Conservation (phyloP, 2,888 invertebrate species). For the Andrena flavipes region DNA sequence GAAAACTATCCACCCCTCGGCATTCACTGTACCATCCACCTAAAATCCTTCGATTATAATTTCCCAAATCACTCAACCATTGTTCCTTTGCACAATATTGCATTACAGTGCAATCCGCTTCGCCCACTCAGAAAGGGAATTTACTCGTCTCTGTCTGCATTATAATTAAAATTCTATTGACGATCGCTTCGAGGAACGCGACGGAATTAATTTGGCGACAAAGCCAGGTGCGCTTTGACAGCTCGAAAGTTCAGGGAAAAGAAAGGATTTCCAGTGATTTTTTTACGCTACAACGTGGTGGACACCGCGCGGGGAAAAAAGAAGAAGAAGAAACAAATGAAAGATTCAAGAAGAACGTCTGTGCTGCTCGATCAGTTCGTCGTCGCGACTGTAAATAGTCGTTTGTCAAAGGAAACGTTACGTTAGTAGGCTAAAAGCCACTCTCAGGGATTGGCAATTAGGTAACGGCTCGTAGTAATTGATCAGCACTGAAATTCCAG, state of each 20-base stretch:
- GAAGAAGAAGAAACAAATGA: conserved; percentile 9
- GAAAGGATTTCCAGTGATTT: conserved; percentile 11
- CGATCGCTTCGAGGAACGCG: background rate
- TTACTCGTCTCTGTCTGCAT: background rate
- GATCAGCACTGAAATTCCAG: conserved; percentile 63
- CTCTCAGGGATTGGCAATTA: conserved; percentile 59
- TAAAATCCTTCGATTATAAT: background rate
- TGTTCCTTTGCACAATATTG: background rate
- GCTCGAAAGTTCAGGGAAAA: background rate
- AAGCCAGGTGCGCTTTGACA: background rate
- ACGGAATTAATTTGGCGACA: background rate
- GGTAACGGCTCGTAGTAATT: conserved; percentile 51
- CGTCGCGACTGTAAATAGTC: conserved; percentile 32
- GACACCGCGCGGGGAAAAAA: background rate
- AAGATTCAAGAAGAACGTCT: conserved; percentile 6
- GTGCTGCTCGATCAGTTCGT: conserved; percentile 16
- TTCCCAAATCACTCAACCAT: background rate
- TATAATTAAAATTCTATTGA: conserved; percentile 25
- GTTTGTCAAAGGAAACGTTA: conserved; percentile 50
- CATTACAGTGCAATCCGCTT: background rate
- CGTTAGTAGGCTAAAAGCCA: conserved; percentile 47
- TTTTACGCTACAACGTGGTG: background rate
- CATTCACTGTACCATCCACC: background rate
- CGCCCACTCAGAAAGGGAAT: too few relatives aligned
- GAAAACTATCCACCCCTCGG: too few relatives aligned